Evolutionary conservation across 2,797 vertebrate genomes (phyloP).

Genomic region (Ctenopoma kingsleyae): DNA sequence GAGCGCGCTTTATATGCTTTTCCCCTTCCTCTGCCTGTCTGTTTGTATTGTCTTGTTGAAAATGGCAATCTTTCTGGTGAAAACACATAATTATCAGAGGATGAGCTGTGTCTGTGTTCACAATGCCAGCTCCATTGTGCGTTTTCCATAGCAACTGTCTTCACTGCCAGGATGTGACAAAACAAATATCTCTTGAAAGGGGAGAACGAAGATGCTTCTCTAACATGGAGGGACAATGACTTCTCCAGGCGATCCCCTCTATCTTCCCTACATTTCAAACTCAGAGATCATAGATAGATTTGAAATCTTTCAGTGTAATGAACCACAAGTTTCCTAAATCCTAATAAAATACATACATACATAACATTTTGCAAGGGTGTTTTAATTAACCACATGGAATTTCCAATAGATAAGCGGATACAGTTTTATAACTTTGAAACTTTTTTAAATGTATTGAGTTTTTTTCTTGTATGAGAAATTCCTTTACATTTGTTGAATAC

Average conservation of each 20-base stretch:
- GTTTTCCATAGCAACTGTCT: constrained; percentile 84
- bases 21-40: constrained; percentile 63
- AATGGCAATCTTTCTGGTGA: constrained; percentile 81
- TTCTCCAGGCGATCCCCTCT: constrained; percentile 57
- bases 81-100: constrained; percentile 79
- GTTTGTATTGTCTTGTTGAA: constrained; percentile 81
- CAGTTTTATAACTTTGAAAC: constrained; percentile 27
- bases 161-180: constrained; percentile 81
- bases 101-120: constrained; percentile 74
- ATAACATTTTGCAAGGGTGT: constrained; percentile 41
- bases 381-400: constrained; percentile 49
- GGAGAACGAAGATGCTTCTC: constrained; percentile 67
- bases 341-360: constrained; percentile 34
- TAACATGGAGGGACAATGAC: constrained; percentile 69
- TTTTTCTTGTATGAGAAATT: neutral
- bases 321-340: constrained; percentile 55
- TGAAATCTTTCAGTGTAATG: constrained; percentile 63
- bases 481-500: constrained; percentile 2
- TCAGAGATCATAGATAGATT: constrained; percentile 51
- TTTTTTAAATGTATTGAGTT: neutral
- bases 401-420: constrained; percentile 26
- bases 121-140: constrained; percentile 78
- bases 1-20: constrained; percentile 68
- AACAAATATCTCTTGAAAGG: constrained; percentile 78
- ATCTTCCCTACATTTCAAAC: constrained; percentile 58